These are phyloP conservation scores for Oscheius onirici DNA, from an alignment of 2,888 invertebrate species.

Conservation along the genomic window DNA sequence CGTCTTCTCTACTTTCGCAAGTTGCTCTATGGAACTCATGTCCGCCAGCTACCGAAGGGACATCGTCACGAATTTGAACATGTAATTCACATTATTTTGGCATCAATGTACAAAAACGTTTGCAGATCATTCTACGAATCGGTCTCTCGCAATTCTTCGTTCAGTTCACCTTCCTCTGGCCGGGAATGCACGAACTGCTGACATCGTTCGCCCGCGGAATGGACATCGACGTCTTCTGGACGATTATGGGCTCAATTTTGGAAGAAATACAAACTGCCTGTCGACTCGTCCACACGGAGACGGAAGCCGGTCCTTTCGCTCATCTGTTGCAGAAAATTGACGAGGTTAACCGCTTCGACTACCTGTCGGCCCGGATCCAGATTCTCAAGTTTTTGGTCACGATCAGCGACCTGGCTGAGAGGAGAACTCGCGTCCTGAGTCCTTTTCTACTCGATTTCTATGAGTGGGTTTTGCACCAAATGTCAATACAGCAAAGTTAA, in stretches of 20 bases:
- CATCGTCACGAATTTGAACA: slow-evolving; percentile 38
- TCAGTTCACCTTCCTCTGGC: slow-evolving; percentile 90
- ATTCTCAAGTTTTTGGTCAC: slow-evolving; percentile 44
- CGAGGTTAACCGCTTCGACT: slow-evolving; percentile 37
- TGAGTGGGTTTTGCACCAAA: too few species aligned
- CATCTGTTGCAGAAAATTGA: slow-evolving; percentile 32
- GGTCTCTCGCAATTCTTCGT: slow-evolving; percentile 84
- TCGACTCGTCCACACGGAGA: neutral
- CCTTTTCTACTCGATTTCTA: slow-evolving; percentile 84
- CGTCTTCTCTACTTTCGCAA: slow-evolving; percentile 78
- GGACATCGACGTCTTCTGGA: slow-evolving; percentile 72
- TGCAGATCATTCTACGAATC: slow-evolving; percentile 80
- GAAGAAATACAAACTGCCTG: slow-evolving; percentile 36
- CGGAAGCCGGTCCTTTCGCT: neutral
- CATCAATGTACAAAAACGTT: neutral
- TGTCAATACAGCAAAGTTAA: too few species aligned
- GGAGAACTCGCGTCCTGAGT: slow-evolving; percentile 83
- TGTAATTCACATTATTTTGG: slow-evolving; percentile 30
- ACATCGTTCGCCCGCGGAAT: slow-evolving; percentile 77
- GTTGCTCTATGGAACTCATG: slow-evolving; percentile 43
- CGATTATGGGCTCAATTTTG: slow-evolving; percentile 59
- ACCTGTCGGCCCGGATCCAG: slow-evolving; percentile 40
- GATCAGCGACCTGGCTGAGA: slow-evolving; percentile 82
- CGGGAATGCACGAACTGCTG: slow-evolving; percentile 82
- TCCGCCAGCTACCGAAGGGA: slow-evolving; percentile 44